phyloP scores from a whole-genome alignment of 2,797 vertebrate species.

The Siniperca undulata region DNA sequence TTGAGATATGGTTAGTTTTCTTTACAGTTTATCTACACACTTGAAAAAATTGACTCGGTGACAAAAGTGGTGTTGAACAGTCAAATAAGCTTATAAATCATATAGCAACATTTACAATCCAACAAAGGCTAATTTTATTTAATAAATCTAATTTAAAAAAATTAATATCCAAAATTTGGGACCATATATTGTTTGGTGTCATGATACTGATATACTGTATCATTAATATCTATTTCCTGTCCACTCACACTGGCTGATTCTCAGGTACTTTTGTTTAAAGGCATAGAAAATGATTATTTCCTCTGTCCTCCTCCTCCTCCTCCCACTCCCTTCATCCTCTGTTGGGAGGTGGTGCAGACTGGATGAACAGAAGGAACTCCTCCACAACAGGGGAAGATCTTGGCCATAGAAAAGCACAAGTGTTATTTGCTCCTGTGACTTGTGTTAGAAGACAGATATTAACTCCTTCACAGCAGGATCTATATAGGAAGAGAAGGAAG shows the following conservation, averaged over 20 bases:
- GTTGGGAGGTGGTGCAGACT: constrained; percentile 11
- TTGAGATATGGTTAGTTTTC: not conserved
- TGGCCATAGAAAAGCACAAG: not conserved
- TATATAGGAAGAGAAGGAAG: not conserved
- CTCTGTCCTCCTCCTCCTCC: not conserved
- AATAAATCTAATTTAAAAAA: too few species aligned
- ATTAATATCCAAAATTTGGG: not conserved
- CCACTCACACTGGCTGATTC: not conserved
- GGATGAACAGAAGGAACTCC: constrained; percentile 9
- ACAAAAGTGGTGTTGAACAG: not conserved
- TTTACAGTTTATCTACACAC: too few species aligned
- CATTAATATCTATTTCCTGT: not conserved
- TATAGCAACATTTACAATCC: not conserved
- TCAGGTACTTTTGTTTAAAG: not conserved
- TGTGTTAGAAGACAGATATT: not conserved
- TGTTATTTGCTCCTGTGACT: not conserved
- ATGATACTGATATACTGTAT: not conserved
- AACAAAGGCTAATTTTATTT: too few species aligned
- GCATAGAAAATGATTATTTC: not conserved
- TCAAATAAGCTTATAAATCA: not conserved
- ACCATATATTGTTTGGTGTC: not conserved
- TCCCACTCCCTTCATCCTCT: constrained; percentile 4
- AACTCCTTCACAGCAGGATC: not conserved
- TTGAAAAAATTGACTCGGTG: too few species aligned
- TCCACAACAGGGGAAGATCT: not conserved